Evolutionary conservation across 2,113 vertebrate genomes (phyloP).

Genomic region (Ameiurus melas): DNA sequence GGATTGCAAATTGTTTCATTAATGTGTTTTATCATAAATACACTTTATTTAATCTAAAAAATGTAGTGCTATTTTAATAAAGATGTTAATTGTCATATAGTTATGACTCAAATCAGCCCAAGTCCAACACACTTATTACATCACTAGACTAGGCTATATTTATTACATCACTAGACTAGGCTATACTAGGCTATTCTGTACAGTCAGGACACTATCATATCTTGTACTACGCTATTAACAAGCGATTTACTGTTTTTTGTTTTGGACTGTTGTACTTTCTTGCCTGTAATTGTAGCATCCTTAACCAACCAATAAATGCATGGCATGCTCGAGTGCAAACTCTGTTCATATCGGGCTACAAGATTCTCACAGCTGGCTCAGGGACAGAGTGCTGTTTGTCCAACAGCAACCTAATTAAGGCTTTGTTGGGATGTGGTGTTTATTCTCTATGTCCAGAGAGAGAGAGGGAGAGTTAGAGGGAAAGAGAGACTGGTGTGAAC

Average conservation of each 20-base stretch:
- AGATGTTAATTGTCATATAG: background rate
- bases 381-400: constrained; percentile 50
- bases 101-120: background rate
- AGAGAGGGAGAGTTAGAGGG: constrained; percentile 1
- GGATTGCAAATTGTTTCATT: background rate
- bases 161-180: background rate
- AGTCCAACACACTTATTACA: background rate
- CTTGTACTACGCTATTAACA: background rate
- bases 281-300: constrained; percentile 24
- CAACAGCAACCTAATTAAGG: constrained; percentile 59
- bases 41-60: too few species aligned
- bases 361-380: constrained; percentile 26
- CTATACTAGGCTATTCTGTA: background rate
- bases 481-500: constrained; percentile 43
- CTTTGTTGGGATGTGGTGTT: constrained; percentile 54
- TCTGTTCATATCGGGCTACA: background rate
- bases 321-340: background rate
- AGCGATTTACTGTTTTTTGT: background rate
- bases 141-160: background rate
- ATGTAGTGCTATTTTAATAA: too few species aligned
- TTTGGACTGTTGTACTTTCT: background rate
- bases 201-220: background rate
- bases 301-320: constrained; percentile 36
- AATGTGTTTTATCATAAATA: too few species aligned
- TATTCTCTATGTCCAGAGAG: constrained; percentile 34